These are phyloP conservation scores for Halcyon senegalensis DNA, from an alignment of 2,113 vertebrate species.

Conservation along the genomic window DNA sequence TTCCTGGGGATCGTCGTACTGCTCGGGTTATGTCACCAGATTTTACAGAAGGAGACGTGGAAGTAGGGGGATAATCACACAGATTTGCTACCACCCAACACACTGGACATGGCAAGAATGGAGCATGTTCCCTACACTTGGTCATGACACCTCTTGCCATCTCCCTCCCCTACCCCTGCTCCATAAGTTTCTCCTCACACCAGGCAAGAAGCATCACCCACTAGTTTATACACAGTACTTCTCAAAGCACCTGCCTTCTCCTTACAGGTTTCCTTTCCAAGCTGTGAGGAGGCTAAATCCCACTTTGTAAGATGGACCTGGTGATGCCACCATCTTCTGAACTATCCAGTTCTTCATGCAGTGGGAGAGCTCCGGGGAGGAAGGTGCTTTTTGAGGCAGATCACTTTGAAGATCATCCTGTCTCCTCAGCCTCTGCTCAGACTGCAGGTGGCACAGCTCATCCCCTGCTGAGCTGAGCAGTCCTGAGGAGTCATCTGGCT, in stretches of 20 bases:
- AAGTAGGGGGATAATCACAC: neutral
- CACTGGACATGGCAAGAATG: neutral
- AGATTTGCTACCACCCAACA: neutral
- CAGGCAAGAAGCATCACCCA: neutral
- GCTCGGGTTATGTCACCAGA: neutral
- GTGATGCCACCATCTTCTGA: neutral
- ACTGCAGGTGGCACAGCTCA: neutral
- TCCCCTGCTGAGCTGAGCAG: neutral
- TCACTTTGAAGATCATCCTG: neutral
- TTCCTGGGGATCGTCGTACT: neutral
- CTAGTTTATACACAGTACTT: neutral
- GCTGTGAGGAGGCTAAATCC: neutral
- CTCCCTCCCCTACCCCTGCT: neutral
- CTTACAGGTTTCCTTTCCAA: neutral
- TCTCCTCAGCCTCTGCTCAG: neutral
- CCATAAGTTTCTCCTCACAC: neutral
- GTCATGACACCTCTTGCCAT: neutral
- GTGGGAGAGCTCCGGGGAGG: neutral
- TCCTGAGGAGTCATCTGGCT: neutral
- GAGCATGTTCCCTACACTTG: fast-evolving
- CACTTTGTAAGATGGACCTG: neutral
- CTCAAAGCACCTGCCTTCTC: neutral
- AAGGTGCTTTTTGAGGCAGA: neutral
- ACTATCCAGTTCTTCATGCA: fast-evolving
- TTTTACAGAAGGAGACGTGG: neutral